A percentile compares a stretch with the other conserved stretches of the same genome.
Evolutionary conservation across 2,888 invertebrate genomes (phyloP).

Genomic region (Chaetoderma sp.): DNA sequence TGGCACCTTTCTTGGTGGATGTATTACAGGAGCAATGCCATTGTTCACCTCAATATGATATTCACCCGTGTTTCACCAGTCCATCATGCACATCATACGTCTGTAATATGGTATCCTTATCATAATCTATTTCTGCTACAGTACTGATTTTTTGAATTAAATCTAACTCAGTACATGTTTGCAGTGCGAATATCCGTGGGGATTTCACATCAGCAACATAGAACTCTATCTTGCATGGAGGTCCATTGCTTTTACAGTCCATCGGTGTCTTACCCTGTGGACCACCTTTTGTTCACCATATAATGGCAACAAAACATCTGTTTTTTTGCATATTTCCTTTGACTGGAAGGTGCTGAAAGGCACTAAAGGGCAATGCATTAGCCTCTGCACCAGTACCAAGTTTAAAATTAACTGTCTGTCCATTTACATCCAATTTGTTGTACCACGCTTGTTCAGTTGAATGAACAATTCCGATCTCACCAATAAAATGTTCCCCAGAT

Average conservation of each 20-base stretch:
- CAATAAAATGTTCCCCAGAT: no score
- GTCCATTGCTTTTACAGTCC: background rate
- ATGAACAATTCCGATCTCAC: background rate
- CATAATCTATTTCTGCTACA: no score
- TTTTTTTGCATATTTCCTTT: background rate
- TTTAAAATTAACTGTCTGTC: constrained; percentile 20
- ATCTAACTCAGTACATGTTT: background rate
- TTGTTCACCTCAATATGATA: background rate
- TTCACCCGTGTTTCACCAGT: background rate
- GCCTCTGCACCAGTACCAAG: constrained; percentile 28
- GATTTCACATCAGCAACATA: background rate
- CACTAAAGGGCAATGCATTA: constrained; percentile 22
- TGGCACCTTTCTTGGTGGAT: background rate
- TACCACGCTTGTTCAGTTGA: constrained; percentile 9
- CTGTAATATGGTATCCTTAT: no score
- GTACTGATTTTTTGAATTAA: background rate
- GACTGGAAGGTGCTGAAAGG: background rate
- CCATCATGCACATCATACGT: no score
- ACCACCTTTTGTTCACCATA: constrained; percentile 1
- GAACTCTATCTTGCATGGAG: background rate
- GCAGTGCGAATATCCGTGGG: background rate
- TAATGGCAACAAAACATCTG: background rate
- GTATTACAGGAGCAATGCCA: background rate
- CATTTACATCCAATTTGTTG: constrained; percentile 8
- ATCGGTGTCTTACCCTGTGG: background rate